phyloP scores from a whole-genome alignment of 1,140 invertebrate species.

The Drosophila athabasca region DNA sequence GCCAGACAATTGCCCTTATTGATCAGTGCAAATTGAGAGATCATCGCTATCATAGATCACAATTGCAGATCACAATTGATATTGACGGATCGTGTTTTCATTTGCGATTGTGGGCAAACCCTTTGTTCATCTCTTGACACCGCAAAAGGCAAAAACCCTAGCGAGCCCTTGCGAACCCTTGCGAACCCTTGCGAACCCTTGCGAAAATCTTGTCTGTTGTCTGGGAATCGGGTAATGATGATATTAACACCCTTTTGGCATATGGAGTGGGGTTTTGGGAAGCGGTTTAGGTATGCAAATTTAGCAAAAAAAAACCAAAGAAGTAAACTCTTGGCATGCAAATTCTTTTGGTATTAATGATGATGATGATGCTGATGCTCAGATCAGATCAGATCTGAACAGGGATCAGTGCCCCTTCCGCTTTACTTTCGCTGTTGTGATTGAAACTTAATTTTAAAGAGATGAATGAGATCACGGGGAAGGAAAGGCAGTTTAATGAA shows the following conservation, averaged over 20 bases:
- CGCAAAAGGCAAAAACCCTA: slow-evolving; percentile 18
- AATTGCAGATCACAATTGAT: slow-evolving; percentile 30
- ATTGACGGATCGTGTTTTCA: slow-evolving; percentile 61
- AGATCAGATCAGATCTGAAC: neutral
- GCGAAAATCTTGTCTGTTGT: slow-evolving; percentile 40
- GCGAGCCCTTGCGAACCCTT: slow-evolving; percentile 13
- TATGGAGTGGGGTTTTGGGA: too few species aligned
- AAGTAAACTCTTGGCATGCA: slow-evolving; percentile 30
- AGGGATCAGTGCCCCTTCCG: neutral
- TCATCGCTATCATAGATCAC: slow-evolving; percentile 33
- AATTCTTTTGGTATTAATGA: slow-evolving; percentile 50
- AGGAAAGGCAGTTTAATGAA: slow-evolving; percentile 39
- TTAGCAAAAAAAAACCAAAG: slow-evolving; percentile 4
- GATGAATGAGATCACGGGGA: neutral
- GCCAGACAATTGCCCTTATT: slow-evolving; percentile 38
- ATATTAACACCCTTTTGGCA: slow-evolving; percentile 62
- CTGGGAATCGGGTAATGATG: slow-evolving; percentile 58
- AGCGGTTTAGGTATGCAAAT: slow-evolving; percentile 48
- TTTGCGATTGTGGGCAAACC: slow-evolving; percentile 63
- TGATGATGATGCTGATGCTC: slow-evolving; percentile 29
- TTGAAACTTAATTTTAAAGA: slow-evolving; percentile 39
- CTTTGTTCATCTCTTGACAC: slow-evolving; percentile 63
- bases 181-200: slow-evolving; percentile 27
- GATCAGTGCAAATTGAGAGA: slow-evolving; percentile 31
- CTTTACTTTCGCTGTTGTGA: slow-evolving; percentile 40